These are phyloP conservation scores for Netelia fuscicornis DNA, from an alignment of 2,888 invertebrate genomes.

Conservation along the genomic window DNA sequence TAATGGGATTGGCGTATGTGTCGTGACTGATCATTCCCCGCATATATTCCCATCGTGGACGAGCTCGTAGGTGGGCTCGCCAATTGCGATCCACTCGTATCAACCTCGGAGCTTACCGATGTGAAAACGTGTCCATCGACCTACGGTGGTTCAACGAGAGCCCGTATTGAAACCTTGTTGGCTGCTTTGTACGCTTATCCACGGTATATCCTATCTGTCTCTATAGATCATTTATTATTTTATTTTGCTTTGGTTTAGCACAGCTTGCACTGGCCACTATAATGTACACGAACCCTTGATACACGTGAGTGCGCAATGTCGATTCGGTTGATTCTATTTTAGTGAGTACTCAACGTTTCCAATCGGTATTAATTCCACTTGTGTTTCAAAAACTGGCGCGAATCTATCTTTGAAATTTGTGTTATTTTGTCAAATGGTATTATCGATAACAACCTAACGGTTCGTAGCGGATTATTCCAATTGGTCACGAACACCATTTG, in stretches of 20 bases:
- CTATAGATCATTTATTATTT: neutral
- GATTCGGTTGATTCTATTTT: neutral
- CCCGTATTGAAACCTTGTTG: neutral
- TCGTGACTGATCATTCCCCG: constrained; percentile 20
- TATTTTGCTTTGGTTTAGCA: neutral
- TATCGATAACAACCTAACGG: too few relatives aligned
- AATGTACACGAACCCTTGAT: neutral
- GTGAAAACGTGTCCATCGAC: constrained; percentile 27
- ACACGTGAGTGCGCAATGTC: neutral
- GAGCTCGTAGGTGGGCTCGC: neutral
- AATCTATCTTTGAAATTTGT: too few relatives aligned
- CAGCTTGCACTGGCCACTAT: neutral
- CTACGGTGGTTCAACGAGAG: constrained; percentile 21
- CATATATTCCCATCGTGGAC: constrained; percentile 1
- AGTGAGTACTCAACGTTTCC: neutral
- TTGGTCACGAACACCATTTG: too few relatives aligned
- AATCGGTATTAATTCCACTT: neutral
- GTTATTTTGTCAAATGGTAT: too few relatives aligned
- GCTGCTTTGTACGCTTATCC: neutral
- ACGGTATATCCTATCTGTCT: neutral
- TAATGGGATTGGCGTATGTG: constrained; percentile 32
- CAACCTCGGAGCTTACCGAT: constrained; percentile 24
- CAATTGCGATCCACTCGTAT: constrained; percentile 27
- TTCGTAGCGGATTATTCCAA: too few relatives aligned
- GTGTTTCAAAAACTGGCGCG: too few relatives aligned